These are phyloP conservation scores for Nomada flava DNA, from an alignment of 2,888 invertebrate genomes.

Conservation along the genomic window DNA sequence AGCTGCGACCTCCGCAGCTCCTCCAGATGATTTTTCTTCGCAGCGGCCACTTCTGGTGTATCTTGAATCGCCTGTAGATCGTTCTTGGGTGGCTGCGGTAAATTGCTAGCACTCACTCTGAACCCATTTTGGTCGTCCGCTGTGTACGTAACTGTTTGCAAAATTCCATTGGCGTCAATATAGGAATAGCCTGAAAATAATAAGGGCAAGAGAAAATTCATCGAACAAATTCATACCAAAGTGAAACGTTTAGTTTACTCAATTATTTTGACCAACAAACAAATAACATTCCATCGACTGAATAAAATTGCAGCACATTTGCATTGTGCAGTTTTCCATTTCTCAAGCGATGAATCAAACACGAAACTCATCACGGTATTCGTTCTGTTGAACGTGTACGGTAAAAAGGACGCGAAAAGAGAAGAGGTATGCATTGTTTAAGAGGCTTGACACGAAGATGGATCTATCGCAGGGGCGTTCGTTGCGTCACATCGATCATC, in stretches of 20 bases:
- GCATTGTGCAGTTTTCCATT: slow-evolving; percentile 1
- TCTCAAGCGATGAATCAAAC: slow-evolving; percentile 9
- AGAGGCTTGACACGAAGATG: slow-evolving; percentile 29
- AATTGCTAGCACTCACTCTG: slow-evolving; percentile 87
- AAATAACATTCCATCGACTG: too few species aligned
- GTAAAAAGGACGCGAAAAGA: neutral
- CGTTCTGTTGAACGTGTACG: neutral
- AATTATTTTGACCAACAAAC: too few species aligned
- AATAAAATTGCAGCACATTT: neutral
- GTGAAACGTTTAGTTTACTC: neutral
- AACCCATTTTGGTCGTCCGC: slow-evolving; percentile 88
- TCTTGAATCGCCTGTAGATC: slow-evolving; percentile 81
- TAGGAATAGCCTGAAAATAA: slow-evolving; percentile 86
- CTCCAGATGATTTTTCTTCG: slow-evolving; percentile 83
- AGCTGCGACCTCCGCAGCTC: slow-evolving; percentile 63
- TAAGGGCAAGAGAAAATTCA: neutral
- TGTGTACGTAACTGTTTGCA: slow-evolving; percentile 88
- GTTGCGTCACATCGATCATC: slow-evolving; percentile 60
- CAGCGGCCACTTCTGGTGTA: slow-evolving; percentile 84
- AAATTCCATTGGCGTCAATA: slow-evolving; percentile 88
- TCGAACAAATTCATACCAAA: neutral
- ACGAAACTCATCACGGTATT: slow-evolving; percentile 1
- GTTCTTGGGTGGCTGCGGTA: slow-evolving; percentile 77
- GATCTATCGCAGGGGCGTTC: slow-evolving; percentile 57
- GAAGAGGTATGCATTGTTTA: slow-evolving; percentile 32